Conservation (phyloP, 1,140 invertebrate species). For the Mactra quadrangularis region DNA sequence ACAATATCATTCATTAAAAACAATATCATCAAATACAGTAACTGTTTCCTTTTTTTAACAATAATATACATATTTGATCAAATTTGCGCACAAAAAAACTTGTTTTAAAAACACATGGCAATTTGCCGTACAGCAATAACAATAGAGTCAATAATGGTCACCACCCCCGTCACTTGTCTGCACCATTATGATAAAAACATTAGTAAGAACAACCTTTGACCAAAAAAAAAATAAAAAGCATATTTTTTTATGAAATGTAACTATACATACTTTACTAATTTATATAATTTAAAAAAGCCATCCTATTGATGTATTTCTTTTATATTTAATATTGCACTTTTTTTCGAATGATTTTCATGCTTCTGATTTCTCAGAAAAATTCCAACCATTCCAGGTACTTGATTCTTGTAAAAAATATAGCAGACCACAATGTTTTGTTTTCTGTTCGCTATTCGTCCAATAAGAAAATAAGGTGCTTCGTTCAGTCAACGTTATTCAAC, state of each 20-base stretch:
- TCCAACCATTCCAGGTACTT: constrained; percentile 28
- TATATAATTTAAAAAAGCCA: constrained; percentile 43
- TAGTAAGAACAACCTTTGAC: constrained; percentile 5
- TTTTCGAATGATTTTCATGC: constrained; percentile 35
- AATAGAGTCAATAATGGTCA: no score
- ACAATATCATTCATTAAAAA: constrained; percentile 12
- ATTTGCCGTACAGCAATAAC: neutral
- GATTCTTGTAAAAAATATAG: constrained; percentile 39
- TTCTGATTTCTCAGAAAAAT: constrained; percentile 5
- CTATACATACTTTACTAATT: neutral
- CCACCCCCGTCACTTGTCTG: no score
- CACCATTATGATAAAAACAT: neutral
- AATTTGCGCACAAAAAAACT: neutral
- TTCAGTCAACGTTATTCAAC: neutral
- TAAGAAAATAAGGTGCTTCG: neutral
- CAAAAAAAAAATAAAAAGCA: constrained; percentile 8
- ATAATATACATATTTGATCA: neutral
- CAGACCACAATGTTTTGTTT: constrained; percentile 13
- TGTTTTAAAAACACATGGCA: neutral
- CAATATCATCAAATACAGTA: neutral
- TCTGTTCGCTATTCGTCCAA: neutral
- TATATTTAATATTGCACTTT: constrained; percentile 44
- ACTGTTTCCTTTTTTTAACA: neutral
- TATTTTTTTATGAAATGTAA: neutral
- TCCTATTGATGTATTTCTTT: constrained; percentile 16